Evolutionary conservation across 2,113 vertebrate genomes (phyloP), one percentile per base, ranked within the genome.

Genomic region (Daubentonia madagascariensis): DNA sequence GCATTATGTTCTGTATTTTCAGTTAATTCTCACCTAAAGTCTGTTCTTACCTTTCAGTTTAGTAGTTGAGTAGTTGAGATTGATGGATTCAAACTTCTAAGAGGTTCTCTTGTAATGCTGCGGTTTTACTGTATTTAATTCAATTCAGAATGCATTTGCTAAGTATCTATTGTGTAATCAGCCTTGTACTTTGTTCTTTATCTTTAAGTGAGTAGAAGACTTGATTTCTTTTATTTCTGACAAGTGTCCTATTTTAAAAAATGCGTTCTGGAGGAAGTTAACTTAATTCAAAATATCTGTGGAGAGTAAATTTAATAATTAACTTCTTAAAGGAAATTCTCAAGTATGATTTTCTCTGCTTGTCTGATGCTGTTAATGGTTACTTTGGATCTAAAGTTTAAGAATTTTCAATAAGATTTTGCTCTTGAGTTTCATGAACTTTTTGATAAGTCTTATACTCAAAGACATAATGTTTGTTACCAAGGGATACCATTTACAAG

Each of bases 211-310:
- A 61, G 30, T 67, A 16, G 84, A 88, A 86, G 72, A 76, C 79
- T 70, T 86, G n/a, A 17, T 81, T 78, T 94, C 59, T 96, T 54
- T 40, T 73, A 70, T 85, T 85, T 68, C 37, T 93, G 25, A 28
- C n/a, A 85, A 1, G 72, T 94, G 43, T 67, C 76, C 32, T 97
- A 6, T 68, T 89, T 94, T 32, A 37, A 76, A 40, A 85, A 73
- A 92, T 83, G n/a, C 76, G 4, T 84, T 96, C 40, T 94, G 54
- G 25, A 78, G 70, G n/a, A 96, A 94, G 48, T 94, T 96, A 72
- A 72, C 32, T 70, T 79, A 94, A 95, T 94, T 95, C 20, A 87
- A 79, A 96, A 95, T 92, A 61, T 75, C 48, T 59, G 11, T 52
- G 8, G 80, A 90, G 37, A 84, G 43, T 59, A 81, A 86, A 78